phyloP scores from a whole-genome alignment of 2,113 vertebrate species.

The Calyptomena viridis region DNA sequence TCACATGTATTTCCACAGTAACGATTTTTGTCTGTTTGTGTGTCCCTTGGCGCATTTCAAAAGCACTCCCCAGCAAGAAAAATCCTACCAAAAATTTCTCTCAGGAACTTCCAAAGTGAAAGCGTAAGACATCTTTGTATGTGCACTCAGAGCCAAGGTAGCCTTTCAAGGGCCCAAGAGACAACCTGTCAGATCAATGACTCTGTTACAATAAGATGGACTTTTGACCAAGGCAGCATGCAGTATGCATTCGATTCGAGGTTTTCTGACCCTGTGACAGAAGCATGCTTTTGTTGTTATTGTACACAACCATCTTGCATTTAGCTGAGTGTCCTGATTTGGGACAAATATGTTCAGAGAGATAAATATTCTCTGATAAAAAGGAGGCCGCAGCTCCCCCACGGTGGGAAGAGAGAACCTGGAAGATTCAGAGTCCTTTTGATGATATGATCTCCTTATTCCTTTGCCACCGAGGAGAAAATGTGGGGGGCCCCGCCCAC shows the following conservation, averaged over 20 bases:
- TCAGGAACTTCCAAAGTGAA: background rate
- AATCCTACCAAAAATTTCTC: background rate
- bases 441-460: too few relatives aligned
- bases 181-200: background rate
- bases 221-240: background rate
- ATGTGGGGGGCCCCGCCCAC: too few relatives aligned
- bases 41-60: background rate
- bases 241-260: fast-evolving
- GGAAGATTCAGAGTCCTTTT: too few relatives aligned
- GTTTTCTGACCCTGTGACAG: background rate
- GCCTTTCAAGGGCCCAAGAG: background rate
- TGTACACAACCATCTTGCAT: background rate
- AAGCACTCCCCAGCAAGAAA: background rate
- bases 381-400: too few relatives aligned
- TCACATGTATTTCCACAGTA: background rate
- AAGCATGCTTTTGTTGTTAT: background rate
- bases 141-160: background rate
- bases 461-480: too few relatives aligned
- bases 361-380: too few relatives aligned
- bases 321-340: too few relatives aligned
- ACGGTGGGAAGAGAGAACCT: too few relatives aligned
- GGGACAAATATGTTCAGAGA: too few relatives aligned
- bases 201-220: background rate
- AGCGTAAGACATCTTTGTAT: background rate
- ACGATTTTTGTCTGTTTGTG: background rate